A percentile compares a stretch with the other conserved stretches of the same genome.
phyloP scores from a whole-genome alignment of 1,140 invertebrate genomes.

The Drosophila nigrodunni region DNA sequence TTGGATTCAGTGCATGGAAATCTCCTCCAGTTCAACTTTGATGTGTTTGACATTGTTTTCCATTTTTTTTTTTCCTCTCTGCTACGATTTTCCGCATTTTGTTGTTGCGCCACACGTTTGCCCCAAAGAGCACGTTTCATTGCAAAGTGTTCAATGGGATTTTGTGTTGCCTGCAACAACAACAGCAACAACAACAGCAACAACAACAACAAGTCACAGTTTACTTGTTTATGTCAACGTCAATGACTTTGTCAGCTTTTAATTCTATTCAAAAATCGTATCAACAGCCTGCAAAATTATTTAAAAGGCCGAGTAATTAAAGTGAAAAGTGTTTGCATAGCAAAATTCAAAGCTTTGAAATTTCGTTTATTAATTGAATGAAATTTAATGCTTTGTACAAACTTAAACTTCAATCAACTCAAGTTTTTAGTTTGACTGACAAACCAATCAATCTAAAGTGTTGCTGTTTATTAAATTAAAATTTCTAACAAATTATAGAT shows the following conservation, averaged over 20 bases:
- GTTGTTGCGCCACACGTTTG: conserved; percentile 30
- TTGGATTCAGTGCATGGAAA: conserved; percentile 51
- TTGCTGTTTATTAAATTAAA: too few species aligned
- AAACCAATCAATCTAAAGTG: too few species aligned
- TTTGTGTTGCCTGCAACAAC: conserved; percentile 32
- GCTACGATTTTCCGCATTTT: conserved; percentile 23
- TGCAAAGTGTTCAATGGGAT: conserved; percentile 60
- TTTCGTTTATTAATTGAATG: too few species aligned
- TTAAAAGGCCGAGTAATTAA: conserved; percentile 45
- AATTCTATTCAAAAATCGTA: conserved; percentile 32
- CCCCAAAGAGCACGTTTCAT: conserved; percentile 52
- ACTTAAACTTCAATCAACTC: too few species aligned
- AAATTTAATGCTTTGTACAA: too few species aligned
- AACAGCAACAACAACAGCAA: conserved; percentile 10
- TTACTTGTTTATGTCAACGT: conserved; percentile 64
- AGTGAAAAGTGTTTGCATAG: conserved; percentile 14
- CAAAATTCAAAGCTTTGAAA: background rate
- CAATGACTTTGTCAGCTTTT: conserved; percentile 65
- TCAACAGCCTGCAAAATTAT: conserved; percentile 15
- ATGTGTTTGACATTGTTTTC: conserved; percentile 81
- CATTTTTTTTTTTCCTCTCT: conserved; percentile 48
- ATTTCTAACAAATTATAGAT: too few species aligned
- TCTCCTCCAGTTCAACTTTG: conserved; percentile 66
- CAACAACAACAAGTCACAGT: conserved; percentile 43
- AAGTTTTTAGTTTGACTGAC: too few species aligned